Base-by-base conservation (phyloP, 2,888 invertebrate genomes). In the Drosophila austrosaltans region DNA sequence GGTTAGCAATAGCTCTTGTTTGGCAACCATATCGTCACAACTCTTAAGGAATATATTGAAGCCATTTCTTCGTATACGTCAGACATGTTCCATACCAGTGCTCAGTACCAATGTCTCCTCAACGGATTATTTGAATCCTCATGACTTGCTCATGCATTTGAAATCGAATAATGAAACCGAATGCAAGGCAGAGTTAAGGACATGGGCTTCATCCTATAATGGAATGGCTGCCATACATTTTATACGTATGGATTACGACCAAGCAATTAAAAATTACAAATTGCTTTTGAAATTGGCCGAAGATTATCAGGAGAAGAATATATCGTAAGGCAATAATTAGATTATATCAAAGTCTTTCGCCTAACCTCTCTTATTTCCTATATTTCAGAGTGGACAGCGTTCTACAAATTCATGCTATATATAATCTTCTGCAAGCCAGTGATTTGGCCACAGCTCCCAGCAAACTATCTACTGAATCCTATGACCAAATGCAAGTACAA, bases 61-160 rank as follows among this genome's bases (percentile, higher is more conserved):
- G 56, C 96, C 96, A 0, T 92, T 96, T 66, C 90, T 95, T 61
- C 93, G 94, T 63, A 92, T 96, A 66, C 93, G 96, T 0, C 95
- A 96, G 91, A 95, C 95, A 1, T 96, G 96, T 88, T 94, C 94
- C 10, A 95, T 96, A 89, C 96, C 96, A 0, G 76, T 86, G 16
- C 57, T 63, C 3, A 72, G 54, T 48, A 74, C 71, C 32, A 78
- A 62, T 25, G 74, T 75, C 0, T 53, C 73, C 28, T 71, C 63
- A 2, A 85, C 82, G 12, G 93, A 93, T 67, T 93, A 93, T 28
- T 91, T 94, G 64, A 94, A 94, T 6, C 95, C 95, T 91, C 93
- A 94, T 77, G 95, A 96, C 72, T 91, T 96, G 16, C 90, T 96
- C 58, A 93, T 93, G n/a, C 94, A 95, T 64, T 91, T 96, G 66